Conservation (phyloP, 2,888 invertebrate genomes). For the Oligia fasciuncula region DNA sequence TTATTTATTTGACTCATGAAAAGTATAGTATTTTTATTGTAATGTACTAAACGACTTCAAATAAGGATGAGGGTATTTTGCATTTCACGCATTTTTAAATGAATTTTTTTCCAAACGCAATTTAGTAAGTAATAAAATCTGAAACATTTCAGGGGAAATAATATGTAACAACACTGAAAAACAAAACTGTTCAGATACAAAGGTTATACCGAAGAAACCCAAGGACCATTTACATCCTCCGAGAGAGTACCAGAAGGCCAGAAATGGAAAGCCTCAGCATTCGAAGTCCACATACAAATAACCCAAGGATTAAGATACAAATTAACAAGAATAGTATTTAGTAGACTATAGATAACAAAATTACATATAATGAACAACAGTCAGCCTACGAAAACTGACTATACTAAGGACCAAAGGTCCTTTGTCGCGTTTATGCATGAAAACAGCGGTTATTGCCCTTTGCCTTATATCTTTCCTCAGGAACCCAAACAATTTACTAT, state of each 20-base stretch:
- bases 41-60: background rate
- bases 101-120: background rate
- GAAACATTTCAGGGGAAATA: conserved; percentile 42
- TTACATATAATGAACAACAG: too few relatives aligned
- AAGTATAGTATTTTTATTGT: background rate
- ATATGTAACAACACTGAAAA: conserved; percentile 6
- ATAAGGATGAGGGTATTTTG: background rate
- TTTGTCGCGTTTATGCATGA: too few relatives aligned
- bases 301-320: background rate
- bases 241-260: background rate
- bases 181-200: conserved; percentile 38
- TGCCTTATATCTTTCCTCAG: too few relatives aligned
- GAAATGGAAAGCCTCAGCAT: conserved; percentile 7
- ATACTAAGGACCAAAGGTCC: too few relatives aligned
- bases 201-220: conserved; percentile 18
- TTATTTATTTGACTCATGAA: background rate
- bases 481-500: too few relatives aligned
- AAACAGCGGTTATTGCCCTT: too few relatives aligned
- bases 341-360: too few relatives aligned
- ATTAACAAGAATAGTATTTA: background rate
- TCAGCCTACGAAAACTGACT: too few relatives aligned
- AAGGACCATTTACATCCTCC: conserved; percentile 32
- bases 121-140: background rate
- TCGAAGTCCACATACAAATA: background rate
- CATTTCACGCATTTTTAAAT: background rate